phyloP scores from a whole-genome alignment of 2,888 invertebrate genomes.

The Eubasilissa splendida region DNA sequence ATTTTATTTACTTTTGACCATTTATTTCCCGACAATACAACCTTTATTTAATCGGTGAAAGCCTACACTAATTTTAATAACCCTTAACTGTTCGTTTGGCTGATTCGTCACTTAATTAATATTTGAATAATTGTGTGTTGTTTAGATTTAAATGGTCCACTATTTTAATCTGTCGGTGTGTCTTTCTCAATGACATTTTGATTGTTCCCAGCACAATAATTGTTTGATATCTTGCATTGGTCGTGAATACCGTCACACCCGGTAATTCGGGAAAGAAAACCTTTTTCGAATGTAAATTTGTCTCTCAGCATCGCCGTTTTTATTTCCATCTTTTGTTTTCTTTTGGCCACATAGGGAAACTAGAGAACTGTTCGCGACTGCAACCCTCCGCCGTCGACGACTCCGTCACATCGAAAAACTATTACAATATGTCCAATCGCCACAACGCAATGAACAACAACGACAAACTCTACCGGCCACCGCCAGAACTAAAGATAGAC shows the following conservation, averaged over 20 bases:
- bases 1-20: conserved; percentile 17
- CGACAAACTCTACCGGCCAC: conserved; percentile 49
- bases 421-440: conserved; percentile 74
- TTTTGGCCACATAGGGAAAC: conserved; percentile 68
- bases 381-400: conserved; percentile 69
- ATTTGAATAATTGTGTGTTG: background rate
- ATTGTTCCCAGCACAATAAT: conserved; percentile 14
- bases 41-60: background rate
- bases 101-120: background rate
- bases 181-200: conserved; percentile 16
- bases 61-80: background rate
- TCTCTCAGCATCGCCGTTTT: conserved; percentile 42
- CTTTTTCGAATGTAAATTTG: conserved; percentile 1
- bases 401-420: conserved; percentile 72
- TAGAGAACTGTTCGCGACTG: conserved; percentile 71
- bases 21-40: conserved; percentile 2
- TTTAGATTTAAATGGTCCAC: background rate
- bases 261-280: conserved; percentile 1
- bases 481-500: conserved; percentile 48
- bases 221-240: background rate
- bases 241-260: background rate
- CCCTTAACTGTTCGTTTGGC: background rate
- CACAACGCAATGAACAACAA: conserved; percentile 61
- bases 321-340: conserved; percentile 56
- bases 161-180: conserved; percentile 4